Evolutionary conservation across 2,113 vertebrate genomes (phyloP).

Genomic region (Mastomys natalensis): DNA sequence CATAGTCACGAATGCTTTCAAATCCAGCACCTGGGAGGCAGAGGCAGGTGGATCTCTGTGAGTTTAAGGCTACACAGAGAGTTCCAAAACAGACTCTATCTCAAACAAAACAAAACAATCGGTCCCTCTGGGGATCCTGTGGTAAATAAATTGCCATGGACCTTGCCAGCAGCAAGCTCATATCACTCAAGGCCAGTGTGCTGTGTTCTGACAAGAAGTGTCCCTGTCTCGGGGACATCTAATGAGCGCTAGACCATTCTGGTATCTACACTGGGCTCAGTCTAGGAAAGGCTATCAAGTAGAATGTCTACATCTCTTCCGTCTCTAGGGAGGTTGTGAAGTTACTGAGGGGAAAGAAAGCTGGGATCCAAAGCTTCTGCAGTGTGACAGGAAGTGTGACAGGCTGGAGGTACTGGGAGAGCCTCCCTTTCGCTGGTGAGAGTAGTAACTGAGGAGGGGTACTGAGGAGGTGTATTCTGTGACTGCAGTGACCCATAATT

Average conservation of each 20-base stretch:
- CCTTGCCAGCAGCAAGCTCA: not conserved
- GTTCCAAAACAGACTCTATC: not conserved
- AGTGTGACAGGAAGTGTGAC: not conserved
- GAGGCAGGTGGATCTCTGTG: not conserved
- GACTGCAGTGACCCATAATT: too few species aligned
- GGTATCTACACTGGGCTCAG: not conserved
- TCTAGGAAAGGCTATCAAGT: not conserved
- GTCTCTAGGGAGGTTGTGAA: not conserved
- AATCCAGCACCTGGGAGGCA: not conserved
- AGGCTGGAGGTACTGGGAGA: not conserved
- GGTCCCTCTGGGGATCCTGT: not conserved
- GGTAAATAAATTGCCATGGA: not conserved
- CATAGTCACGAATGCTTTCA: not conserved
- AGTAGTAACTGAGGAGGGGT: not conserved
- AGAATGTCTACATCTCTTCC: not conserved
- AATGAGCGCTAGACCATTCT: not conserved
- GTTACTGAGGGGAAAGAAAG: not conserved
- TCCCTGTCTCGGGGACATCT: not conserved
- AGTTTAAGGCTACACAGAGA: not conserved
- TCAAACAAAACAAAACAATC: not conserved
- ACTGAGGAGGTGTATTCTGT: not conserved
- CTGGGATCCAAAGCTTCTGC: not conserved
- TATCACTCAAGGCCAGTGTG: too few species aligned
- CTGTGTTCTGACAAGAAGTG: not conserved
- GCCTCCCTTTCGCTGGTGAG: not conserved